These are phyloP conservation scores for Polydesmus complanatus DNA, from an alignment of 2,888 invertebrate genomes.

Conservation along the genomic window DNA sequence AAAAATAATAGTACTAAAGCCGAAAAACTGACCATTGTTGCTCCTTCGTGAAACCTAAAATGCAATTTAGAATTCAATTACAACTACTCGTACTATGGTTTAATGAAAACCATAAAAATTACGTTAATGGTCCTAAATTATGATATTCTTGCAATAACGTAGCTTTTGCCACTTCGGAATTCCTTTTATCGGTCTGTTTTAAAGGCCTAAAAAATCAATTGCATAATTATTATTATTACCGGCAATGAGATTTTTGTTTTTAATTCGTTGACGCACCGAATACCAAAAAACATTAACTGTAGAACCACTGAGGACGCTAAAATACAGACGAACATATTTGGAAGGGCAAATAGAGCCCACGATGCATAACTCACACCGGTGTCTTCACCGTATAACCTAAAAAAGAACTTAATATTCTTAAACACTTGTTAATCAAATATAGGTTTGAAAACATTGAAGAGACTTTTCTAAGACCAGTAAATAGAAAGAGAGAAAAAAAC, in stretches of 20 bases:
- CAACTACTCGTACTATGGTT: too few relatives aligned
- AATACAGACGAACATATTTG: neutral
- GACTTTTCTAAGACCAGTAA: neutral
- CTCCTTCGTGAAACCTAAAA: conserved; percentile 6
- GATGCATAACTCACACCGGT: conserved; percentile 1
- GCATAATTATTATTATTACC: neutral
- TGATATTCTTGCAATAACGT: neutral
- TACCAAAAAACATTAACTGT: neutral
- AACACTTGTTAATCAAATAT: neutral
- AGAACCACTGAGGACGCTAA: neutral
- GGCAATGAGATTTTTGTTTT: neutral
- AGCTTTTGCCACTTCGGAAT: neutral
- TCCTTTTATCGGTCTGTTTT: neutral
- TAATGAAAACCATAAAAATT: too few relatives aligned
- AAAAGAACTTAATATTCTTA: neutral
- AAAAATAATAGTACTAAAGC: conserved; percentile 4
- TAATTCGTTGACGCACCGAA: neutral
- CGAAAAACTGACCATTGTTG: neutral
- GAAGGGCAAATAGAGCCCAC: conserved; percentile 1
- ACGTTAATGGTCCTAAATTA: neutral
- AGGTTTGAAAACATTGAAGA: neutral
- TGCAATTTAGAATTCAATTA: neutral
- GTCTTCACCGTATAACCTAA: conserved; percentile 3
- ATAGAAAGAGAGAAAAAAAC: neutral
- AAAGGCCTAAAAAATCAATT: neutral